phyloP scores from a whole-genome alignment of 2,113 vertebrate genomes.

The Halcyon malimbica region DNA sequence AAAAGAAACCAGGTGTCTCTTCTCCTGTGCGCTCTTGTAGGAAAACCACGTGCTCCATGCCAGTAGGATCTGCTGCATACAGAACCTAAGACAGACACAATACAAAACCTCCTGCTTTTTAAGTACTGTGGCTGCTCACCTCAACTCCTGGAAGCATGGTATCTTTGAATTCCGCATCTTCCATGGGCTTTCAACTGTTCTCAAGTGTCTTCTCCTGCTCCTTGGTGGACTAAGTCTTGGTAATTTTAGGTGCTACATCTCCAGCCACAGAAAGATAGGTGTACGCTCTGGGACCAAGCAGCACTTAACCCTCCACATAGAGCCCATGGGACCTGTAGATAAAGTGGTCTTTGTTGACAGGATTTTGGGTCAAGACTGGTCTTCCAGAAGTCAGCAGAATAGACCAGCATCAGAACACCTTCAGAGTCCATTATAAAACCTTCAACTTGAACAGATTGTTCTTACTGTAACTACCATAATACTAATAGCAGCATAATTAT shows the following conservation, averaged over 20 bases:
- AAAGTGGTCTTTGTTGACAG: not conserved
- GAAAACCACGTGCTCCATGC: not conserved
- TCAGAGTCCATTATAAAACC: conserved; percentile 15
- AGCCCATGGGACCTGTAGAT: not conserved
- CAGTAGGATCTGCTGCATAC: not conserved
- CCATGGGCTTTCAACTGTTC: not conserved
- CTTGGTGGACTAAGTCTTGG: not conserved
- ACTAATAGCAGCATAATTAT: conserved; percentile 37
- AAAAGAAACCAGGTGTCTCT: not conserved
- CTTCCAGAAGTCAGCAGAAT: not conserved
- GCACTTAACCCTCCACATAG: not conserved
- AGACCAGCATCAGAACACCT: not conserved
- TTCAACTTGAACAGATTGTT: conserved; percentile 8
- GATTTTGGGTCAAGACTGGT: not conserved
- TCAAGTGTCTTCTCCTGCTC: not conserved
- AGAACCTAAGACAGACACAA: not conserved
- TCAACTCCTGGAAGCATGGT: not conserved
- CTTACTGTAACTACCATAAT: conserved; percentile 4
- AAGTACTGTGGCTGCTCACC: not conserved
- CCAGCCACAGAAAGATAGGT: fast-evolving
- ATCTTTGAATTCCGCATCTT: not conserved
- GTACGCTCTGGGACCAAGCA: not conserved
- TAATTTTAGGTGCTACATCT: not conserved
- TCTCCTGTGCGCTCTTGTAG: not conserved
- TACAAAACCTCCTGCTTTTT: not conserved